Base-by-base conservation (phyloP, 2,888 invertebrate genomes). In the Pharmacophagus antenor region DNA sequence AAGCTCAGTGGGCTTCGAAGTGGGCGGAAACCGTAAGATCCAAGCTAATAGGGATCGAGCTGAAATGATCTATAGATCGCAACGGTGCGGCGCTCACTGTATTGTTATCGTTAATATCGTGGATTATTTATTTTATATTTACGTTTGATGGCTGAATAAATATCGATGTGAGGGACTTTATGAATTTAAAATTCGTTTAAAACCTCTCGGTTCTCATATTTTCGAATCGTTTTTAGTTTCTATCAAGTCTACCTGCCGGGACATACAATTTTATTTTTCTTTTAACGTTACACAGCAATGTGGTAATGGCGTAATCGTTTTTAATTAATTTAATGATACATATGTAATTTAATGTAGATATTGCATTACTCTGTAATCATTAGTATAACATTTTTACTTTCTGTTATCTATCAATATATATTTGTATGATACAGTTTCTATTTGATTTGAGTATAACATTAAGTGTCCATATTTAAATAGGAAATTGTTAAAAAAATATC, bases 1-100 rank as follows among this genome's bases (percentile, higher is more conserved):
- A 89, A 86, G 90, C 74, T 88, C 88, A 89, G 84, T 88, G 89
- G 85, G 87, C 87, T 88, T 88, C 78, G 69, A 81, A 71, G 77
- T 75, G 75, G 89, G 89, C 85, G 89, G 86, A 76, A 86, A 83
- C 68, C 74, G 41, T 65, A 67, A 72, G 80, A 80, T 81, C 77
- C 84, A 85, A 77, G 79, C 88, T 88, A 90, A 89, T 88, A 85
- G 84, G 84, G 82, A 85, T 85, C 81, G 82, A 86, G 83, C 72
- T 79, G 80, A 87, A 88, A 90, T 89, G 90, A 90, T 89, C 88
- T 88, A 89, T 88, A 88, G 89, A 88, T 85, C 85, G 73, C 73
- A 77, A 82, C 75, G 77, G 74, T 80, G 75, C 81, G 73, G 73
- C 70, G 79, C 77, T 78, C 76, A 77, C 77, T 76, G 86, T 83